Base-by-base conservation (phyloP, 2,888 invertebrate genomes). In the Phortica magna region DNA sequence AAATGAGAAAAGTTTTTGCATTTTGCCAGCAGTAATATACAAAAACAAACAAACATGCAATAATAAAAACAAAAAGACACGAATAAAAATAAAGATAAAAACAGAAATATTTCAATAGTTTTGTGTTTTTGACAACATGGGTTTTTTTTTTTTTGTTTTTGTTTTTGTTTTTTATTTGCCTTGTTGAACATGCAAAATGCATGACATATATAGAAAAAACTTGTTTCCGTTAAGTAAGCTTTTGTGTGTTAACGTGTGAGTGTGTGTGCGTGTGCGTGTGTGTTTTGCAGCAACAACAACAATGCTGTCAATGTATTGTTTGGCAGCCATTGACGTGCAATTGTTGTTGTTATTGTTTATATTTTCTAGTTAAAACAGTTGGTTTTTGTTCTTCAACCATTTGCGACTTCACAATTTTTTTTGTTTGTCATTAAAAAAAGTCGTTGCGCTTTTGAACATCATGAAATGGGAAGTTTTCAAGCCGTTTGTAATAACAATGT, bases 1-100 rank as follows among this genome's bases (percentile, higher is more conserved):
- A 82, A 85, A 87, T 87, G 84, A 82, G 82, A 81, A 84, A 85
- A 87, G 78, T 87, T 87, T 79, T 74, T 79, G 77, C 77, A 41
- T 65, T 65, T 65, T 17, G 48, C 48, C 14, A 19, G 7, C 22
- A 61, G 48, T 48, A 61, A 19, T 19, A 59, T 31, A 31, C 31
- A 59, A 59, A 59, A 59, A n/a, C 3, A 59, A 59, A 59, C 9
- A 59, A 59, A 17, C n/a, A 61, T 22, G 7, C 19, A 19, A 61
- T 61, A 61, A 61, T 17, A 22, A 19, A 19, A 19, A 61, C 17
- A 61, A 22, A 61, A 59, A 59, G 2, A 7, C 17, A 1, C 5
- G 19, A n/a, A 22, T 17, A 61, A 22, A 59, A n/a, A 22, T 17
- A 61, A 22, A 48, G 9, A 31, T 31, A 31, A n/a, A 55, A 55